A percentile compares a stretch with the other conserved stretches of the same genome.
Evolutionary conservation across 2,888 invertebrate genomes (phyloP).

Genomic region (Branchellion lobata): DNA sequence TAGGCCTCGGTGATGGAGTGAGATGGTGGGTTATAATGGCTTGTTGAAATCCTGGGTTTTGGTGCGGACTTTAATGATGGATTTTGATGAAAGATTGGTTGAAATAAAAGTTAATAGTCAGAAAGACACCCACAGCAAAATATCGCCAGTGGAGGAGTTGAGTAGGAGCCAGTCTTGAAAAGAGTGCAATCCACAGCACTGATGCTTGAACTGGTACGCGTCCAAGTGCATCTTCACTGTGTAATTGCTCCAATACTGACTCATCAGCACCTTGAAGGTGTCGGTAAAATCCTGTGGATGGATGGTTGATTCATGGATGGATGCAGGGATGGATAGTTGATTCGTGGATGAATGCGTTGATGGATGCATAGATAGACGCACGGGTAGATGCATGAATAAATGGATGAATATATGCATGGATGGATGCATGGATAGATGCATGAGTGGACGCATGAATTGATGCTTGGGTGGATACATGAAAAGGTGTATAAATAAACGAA

Average conservation of each 20-base stretch:
- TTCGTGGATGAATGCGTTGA: background rate
- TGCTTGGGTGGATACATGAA: background rate
- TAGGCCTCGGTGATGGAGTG: no score
- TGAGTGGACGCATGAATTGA: no score
- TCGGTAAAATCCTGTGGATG: background rate
- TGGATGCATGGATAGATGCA: background rate
- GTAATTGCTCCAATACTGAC: background rate
- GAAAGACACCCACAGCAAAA: no score
- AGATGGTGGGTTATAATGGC: no score
- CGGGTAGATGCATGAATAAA: background rate
- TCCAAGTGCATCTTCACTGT: background rate
- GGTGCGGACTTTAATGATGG: no score
- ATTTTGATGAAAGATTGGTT: no score
- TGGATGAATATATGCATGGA: background rate
- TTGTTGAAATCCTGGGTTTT: no score
- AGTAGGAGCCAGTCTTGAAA: background rate
- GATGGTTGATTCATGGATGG: background rate
- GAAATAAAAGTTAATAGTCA: no score
- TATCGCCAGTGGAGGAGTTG: no score
- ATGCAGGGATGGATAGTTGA: background rate
- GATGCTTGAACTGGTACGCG: background rate
- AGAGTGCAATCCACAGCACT: background rate
- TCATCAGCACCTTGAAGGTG: background rate
- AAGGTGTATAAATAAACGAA: background rate
- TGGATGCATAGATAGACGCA: background rate